Conservation (phyloP, 2,797 vertebrate species). For the Caiman crocodilus region DNA sequence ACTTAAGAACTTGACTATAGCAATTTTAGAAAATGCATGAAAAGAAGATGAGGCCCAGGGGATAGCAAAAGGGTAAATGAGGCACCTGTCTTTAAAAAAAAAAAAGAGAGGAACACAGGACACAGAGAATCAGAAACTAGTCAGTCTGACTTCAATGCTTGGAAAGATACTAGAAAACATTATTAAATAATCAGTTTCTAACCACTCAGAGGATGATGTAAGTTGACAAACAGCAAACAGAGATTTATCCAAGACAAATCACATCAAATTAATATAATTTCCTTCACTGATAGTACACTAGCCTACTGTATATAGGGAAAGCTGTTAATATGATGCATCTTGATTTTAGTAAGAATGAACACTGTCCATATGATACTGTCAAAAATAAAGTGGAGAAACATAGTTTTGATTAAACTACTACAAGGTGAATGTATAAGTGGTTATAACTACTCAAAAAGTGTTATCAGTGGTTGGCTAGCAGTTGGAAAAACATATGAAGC, state of each 20-base stretch:
- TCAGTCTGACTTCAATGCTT: background rate
- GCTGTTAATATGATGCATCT: background rate
- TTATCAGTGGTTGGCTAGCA: no score
- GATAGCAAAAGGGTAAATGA: no score
- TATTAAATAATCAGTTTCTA: background rate
- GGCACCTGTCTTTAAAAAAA: no score
- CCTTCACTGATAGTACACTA: rapidly evolving
- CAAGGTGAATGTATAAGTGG: background rate
- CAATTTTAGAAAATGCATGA: background rate
- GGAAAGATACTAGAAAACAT: background rate
- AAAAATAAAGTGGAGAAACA: background rate
- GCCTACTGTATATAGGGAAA: no score
- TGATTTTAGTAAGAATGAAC: background rate
- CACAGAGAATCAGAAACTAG: background rate
- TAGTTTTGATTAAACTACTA: background rate
- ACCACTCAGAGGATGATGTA: background rate
- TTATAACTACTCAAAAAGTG: no score
- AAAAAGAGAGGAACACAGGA: no score
- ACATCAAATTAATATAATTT: background rate
- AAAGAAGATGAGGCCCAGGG: background rate
- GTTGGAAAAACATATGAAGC: no score
- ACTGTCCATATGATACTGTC: background rate
- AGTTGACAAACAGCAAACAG: background rate
- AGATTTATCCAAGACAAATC: background rate
- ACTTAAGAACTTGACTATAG: background rate